These are phyloP conservation scores for Nemoura dubitans DNA, from an alignment of 2,888 invertebrate genomes.

Conservation along the genomic window DNA sequence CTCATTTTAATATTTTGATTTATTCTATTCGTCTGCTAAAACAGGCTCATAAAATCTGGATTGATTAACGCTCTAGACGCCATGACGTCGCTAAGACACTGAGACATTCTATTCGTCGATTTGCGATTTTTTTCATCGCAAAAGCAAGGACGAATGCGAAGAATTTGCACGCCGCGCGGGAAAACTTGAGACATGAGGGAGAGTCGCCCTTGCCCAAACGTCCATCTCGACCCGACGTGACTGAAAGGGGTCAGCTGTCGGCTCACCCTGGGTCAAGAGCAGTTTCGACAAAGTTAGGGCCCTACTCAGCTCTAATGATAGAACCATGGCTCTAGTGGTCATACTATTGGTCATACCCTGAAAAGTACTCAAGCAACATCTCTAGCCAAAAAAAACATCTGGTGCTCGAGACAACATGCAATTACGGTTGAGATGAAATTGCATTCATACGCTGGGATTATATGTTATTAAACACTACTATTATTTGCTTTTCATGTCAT, in stretches of 20 bases:
- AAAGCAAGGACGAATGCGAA: too few species aligned
- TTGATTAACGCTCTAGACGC: too few species aligned
- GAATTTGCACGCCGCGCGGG: too few species aligned
- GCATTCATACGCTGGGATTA: not conserved
- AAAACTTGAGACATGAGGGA: not conserved
- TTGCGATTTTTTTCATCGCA: too few species aligned
- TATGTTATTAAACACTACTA: conserved; percentile 39
- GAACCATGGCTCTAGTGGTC: not conserved
- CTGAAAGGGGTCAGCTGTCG: conserved; percentile 22
- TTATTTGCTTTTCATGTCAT: conserved; percentile 36
- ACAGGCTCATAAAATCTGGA: too few species aligned
- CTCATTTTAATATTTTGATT: too few species aligned
- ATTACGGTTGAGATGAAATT: conserved; percentile 34
- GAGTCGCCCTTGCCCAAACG: not conserved
- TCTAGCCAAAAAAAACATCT: not conserved
- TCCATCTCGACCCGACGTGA: not conserved
- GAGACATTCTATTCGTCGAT: too few species aligned
- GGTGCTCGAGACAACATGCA: not conserved
- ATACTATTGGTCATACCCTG: not conserved
- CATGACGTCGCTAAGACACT: too few species aligned
- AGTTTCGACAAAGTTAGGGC: conserved; percentile 30
- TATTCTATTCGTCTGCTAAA: too few species aligned
- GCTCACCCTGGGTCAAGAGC: conserved; percentile 5
- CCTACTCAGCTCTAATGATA: conserved; percentile 13
- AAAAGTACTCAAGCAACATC: conserved; percentile 15